Evolutionary conservation across 1,140 invertebrate genomes (phyloP), one percentile per base, ranked within the genome.

Genomic region (Triops cancriformis): DNA sequence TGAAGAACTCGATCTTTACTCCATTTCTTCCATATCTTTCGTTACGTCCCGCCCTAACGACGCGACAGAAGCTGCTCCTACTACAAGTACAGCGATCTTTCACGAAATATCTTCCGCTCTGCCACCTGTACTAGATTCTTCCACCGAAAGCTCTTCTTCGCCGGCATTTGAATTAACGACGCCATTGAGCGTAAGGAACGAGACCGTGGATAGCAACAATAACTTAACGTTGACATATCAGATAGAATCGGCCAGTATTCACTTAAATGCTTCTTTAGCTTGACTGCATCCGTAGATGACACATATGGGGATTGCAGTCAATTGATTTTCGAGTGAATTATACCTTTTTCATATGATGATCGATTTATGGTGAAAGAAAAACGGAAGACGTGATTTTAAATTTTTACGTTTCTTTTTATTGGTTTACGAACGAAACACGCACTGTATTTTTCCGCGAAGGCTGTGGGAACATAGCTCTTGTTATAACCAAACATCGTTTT

Each of bases 391-490:
- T 37, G 31, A 37, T 37, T 37, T 37, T 37, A 37, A 64, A 64
- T 23, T 64, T 64, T 64, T 64, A 5, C 4, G 51, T 64, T 64
- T 64, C 51, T 64, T 64, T n/a, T 64, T 64, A 64, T 64, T 64
- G 14, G 51, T 64, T 23, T 64, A 64, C 51, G 51, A 64, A 64
- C 51, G 51, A 64, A 64, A 64, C 51, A 64, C 51, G 51, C 51
- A 64, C n/a, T 23, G 51, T 64, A 64, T n/a, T 64, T 64, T 64
- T 64, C 23, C 51, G 14, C 51, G 2, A 64, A 64, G 51, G 51
- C 51, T 64, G 51, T 64, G 51, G 51, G 23, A 64, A 64, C 51
- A 64, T 64, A 64, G 51, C 51, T 64, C n/a, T 64, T 64, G 51
- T 64, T 64, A n/a, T 18, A 64, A 64, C 18, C 23, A 18, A n/a